A percentile compares a stretch with the other conserved stretches of the same genome.
phyloP scores from a whole-genome alignment of 2,113 vertebrate species.

The Leptodactylus fuscus region DNA sequence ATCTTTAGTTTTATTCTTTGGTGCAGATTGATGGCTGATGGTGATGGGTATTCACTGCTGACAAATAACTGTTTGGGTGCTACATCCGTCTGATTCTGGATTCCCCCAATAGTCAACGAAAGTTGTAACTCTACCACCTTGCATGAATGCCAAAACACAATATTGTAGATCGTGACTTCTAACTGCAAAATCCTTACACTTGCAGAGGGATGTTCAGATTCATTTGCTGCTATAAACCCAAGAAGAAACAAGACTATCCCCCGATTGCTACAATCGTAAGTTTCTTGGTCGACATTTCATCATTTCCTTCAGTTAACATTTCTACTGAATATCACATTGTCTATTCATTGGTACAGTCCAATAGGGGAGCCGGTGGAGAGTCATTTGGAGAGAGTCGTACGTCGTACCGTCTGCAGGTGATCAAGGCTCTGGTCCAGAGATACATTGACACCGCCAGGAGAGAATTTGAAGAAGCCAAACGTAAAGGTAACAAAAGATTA shows the following conservation, averaged over 20 bases:
- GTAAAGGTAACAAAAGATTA: conserved; percentile 79
- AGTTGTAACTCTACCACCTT: not conserved
- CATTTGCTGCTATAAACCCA: conserved; percentile 79
- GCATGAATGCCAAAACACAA: too few relatives aligned
- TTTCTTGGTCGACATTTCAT: not conserved
- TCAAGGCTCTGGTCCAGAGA: conserved; percentile 84
- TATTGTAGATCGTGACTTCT: too few relatives aligned
- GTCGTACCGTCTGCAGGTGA: conserved; percentile 83
- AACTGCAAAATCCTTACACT: too few relatives aligned
- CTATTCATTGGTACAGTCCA: not conserved
- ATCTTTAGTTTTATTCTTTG: too few relatives aligned
- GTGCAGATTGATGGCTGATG: too few relatives aligned
- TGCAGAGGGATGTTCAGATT: conserved; percentile 73
- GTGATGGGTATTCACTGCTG: too few relatives aligned
- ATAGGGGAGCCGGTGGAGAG: not conserved
- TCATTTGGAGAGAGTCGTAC: conserved; percentile 58
- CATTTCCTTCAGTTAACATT: too few relatives aligned
- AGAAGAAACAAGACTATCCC: conserved; percentile 75
- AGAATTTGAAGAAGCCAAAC: conserved; percentile 85
- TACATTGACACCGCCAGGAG: conserved; percentile 85
- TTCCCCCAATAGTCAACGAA: too few relatives aligned
- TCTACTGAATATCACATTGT: too few relatives aligned
- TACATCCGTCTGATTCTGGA: not conserved
- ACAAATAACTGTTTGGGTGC: too few relatives aligned
- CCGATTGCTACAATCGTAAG: conserved; percentile 77